Evolutionary conservation across 2,113 vertebrate genomes (phyloP).

Genomic region (Brachionichthys hirsutus): DNA sequence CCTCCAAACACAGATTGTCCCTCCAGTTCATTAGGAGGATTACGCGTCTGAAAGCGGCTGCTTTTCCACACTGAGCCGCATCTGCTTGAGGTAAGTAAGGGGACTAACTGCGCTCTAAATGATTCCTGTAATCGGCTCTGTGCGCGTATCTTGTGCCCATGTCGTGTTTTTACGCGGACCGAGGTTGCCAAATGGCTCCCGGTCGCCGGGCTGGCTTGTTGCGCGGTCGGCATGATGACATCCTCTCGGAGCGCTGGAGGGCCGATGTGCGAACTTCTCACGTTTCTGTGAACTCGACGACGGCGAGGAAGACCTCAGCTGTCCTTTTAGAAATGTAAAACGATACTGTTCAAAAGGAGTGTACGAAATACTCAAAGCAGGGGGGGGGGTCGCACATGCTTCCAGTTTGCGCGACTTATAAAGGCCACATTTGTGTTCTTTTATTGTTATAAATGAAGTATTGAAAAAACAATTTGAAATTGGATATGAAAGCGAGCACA

Average conservation of each 20-base stretch:
- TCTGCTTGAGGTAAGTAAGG: constrained; percentile 61
- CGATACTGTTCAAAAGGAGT: not conserved
- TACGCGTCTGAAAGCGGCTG: constrained; percentile 46
- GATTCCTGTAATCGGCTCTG: not conserved
- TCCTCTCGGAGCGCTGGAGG: constrained; percentile 28
- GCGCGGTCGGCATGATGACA: constrained; percentile 62
- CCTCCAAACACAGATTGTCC: not conserved
- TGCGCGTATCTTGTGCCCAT: not conserved
- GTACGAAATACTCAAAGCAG: no score
- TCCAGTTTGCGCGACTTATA: no score
- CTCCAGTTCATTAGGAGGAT: constrained; percentile 22
- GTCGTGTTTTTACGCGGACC: not conserved
- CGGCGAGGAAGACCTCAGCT: constrained; percentile 7
- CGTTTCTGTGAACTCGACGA: constrained; percentile 40
- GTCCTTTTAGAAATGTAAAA: constrained; percentile 8
- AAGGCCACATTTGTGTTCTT: no score
- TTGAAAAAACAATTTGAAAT: no score
- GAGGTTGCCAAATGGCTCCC: constrained; percentile 33
- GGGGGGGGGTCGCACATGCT: no score
- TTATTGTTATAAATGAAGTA: no score
- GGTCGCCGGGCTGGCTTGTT: constrained; percentile 48
- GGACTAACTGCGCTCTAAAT: not conserved
- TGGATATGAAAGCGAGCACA: no score
- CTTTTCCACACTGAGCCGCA: constrained; percentile 47
- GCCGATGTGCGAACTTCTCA: constrained; percentile 44